phyloP scores from a whole-genome alignment of 1,140 invertebrate species.

The Drosophila repletoides region DNA sequence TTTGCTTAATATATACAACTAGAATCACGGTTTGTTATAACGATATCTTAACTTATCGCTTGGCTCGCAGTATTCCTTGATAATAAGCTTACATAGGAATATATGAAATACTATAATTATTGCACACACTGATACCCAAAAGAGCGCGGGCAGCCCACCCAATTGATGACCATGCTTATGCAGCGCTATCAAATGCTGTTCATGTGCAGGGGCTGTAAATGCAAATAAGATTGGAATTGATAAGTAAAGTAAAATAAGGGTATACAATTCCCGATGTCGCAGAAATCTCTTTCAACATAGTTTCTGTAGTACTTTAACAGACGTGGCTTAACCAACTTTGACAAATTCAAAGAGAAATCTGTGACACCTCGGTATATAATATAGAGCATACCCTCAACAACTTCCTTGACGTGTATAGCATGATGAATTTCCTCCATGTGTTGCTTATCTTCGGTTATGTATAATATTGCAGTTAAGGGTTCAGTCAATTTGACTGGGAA shows the following conservation, averaged over 20 bases:
- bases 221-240: not conserved
- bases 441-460: conserved; percentile 94
- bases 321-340: too few relatives aligned
- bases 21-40: conserved; percentile 86
- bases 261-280: too few relatives aligned
- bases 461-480: conserved; percentile 95
- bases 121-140: conserved; percentile 95
- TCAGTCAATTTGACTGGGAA: conserved; percentile 97
- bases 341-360: too few relatives aligned
- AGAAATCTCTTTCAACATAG: too few relatives aligned
- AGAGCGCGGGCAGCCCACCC: conserved; percentile 94
- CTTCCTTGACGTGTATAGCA: conserved; percentile 94
- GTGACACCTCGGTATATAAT: too few relatives aligned
- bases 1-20: conserved; percentile 57
- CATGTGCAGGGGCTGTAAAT: conserved; percentile 93
- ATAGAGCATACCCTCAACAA: conserved; percentile 87
- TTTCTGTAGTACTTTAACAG: too few relatives aligned
- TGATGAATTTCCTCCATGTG: conserved; percentile 96
- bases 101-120: conserved; percentile 96
- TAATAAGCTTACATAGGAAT: conserved; percentile 96
- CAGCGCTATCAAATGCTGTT: conserved; percentile 94
- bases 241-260: too few relatives aligned
- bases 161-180: conserved; percentile 96
- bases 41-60: conserved; percentile 86
- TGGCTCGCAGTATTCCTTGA: conserved; percentile 93